phyloP scores from a whole-genome alignment of 2,113 vertebrate species.

The Brachyhypopomus occidentalis region DNA sequence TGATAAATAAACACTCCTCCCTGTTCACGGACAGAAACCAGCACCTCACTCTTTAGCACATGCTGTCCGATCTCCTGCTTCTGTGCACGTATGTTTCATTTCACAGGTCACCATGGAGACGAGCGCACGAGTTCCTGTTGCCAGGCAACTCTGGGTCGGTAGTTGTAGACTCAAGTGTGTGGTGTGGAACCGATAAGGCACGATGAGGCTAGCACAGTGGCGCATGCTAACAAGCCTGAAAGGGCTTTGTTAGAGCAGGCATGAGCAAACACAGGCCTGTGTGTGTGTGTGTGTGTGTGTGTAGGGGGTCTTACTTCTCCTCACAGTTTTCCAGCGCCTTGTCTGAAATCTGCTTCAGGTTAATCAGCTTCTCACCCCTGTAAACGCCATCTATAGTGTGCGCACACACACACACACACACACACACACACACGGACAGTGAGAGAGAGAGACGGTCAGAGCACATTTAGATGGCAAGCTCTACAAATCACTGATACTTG shows the following conservation, averaged over 20 bases:
- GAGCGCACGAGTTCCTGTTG: slow-evolving; percentile 59
- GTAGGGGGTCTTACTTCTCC: slow-evolving; percentile 65
- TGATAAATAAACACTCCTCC: background rate
- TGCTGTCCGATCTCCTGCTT: slow-evolving; percentile 14
- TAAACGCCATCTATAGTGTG: slow-evolving; percentile 75
- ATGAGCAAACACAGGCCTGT: slow-evolving; percentile 53
- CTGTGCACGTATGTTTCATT: slow-evolving; percentile 29
- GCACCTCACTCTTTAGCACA: background rate
- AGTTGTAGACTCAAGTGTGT: slow-evolving; percentile 26
- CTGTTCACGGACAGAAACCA: background rate
- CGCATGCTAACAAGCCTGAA: background rate
- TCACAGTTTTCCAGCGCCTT: slow-evolving; percentile 76
- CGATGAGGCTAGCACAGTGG: background rate
- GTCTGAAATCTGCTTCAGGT: slow-evolving; percentile 78
- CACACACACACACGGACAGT: slow-evolving; percentile 3
- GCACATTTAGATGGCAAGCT: background rate
- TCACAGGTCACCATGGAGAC: slow-evolving; percentile 50
- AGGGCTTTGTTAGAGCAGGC: slow-evolving; percentile 38
- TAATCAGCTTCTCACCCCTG: slow-evolving; percentile 81
- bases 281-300: too few relatives aligned
- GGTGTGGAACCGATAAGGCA: slow-evolving; percentile 2
- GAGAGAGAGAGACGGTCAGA: background rate
- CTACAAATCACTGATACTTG: background rate
- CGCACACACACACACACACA: background rate
- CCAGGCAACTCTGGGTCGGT: slow-evolving; percentile 61